phyloP scores from a whole-genome alignment of 2,113 vertebrate species.

The Amphiprion ocellaris region DNA sequence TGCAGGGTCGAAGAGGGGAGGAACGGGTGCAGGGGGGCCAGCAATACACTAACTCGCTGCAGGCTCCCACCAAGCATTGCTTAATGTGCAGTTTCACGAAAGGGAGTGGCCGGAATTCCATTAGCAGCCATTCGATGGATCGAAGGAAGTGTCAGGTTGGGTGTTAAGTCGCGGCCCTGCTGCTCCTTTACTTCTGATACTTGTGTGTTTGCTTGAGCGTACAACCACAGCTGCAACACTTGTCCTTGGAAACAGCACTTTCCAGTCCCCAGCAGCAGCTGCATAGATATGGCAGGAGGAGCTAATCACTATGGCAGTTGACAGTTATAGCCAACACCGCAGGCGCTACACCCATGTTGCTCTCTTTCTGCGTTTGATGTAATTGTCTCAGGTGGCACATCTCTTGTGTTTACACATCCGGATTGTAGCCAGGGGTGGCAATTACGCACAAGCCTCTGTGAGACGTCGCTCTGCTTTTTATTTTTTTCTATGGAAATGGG shows the following conservation, averaged over 20 bases:
- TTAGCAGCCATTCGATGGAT: conserved; percentile 74
- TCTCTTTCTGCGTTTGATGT: conserved; percentile 53
- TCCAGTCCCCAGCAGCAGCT: conserved; percentile 24
- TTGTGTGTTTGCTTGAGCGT: conserved; percentile 11
- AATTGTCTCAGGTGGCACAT: conserved; percentile 73
- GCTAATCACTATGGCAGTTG: conserved; percentile 53
- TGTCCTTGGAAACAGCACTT: conserved; percentile 42
- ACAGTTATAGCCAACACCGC: conserved; percentile 56
- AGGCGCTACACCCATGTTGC: conserved; percentile 41
- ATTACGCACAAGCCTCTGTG: conserved; percentile 48
- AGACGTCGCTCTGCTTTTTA: conserved; percentile 6
- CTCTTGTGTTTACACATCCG: conserved; percentile 68
- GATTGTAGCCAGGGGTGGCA: conserved; percentile 57
- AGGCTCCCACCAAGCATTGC: conserved; percentile 46
- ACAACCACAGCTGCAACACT: background rate
- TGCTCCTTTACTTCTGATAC: conserved; percentile 26
- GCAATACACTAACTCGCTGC: conserved; percentile 52
- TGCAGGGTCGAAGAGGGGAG: conserved; percentile 52
- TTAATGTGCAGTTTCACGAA: conserved; percentile 63
- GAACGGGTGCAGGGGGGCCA: conserved; percentile 34
- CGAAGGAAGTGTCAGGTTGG: conserved; percentile 42
- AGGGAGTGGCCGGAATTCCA: conserved; percentile 54
- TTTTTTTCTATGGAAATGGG: conserved; percentile 32
- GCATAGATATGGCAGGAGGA: conserved; percentile 17
- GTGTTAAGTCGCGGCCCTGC: conserved; percentile 30